phyloP scores from a whole-genome alignment of 2,797 vertebrate species.

The Molossus molossus region DNA sequence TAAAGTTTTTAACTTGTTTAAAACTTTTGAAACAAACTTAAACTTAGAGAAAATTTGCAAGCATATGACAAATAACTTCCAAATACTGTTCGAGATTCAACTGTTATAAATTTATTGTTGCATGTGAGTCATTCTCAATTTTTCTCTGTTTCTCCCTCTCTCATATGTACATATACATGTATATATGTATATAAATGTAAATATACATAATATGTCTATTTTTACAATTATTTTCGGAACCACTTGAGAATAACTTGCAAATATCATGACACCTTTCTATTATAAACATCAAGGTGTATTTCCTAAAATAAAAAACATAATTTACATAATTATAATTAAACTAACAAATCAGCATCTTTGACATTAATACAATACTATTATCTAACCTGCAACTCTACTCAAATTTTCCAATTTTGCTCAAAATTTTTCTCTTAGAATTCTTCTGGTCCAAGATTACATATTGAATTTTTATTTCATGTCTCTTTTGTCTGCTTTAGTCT shows the following conservation, averaged over 20 bases:
- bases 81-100: not conserved
- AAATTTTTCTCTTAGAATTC: not conserved
- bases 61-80: not conserved
- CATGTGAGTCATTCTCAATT: not conserved
- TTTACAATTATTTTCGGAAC: not conserved
- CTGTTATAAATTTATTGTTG: not conserved
- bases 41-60: not conserved
- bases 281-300: not conserved
- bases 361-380: not conserved
- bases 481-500: not conserved
- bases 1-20: not conserved
- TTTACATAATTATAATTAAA: not conserved
- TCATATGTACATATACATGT: too few species aligned
- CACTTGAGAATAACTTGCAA: not conserved
- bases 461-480: not conserved
- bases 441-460: not conserved
- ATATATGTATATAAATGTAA: not conserved
- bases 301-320: not conserved
- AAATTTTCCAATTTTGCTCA: not conserved
- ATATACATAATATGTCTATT: not conserved
- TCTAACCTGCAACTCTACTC: not conserved
- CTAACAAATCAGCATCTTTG: not conserved
- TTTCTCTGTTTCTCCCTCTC: not conserved
- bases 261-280: not conserved
- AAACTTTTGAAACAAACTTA: not conserved